Conservation (phyloP, 2,797 vertebrate genomes). For the Vespertilio murinus region DNA sequence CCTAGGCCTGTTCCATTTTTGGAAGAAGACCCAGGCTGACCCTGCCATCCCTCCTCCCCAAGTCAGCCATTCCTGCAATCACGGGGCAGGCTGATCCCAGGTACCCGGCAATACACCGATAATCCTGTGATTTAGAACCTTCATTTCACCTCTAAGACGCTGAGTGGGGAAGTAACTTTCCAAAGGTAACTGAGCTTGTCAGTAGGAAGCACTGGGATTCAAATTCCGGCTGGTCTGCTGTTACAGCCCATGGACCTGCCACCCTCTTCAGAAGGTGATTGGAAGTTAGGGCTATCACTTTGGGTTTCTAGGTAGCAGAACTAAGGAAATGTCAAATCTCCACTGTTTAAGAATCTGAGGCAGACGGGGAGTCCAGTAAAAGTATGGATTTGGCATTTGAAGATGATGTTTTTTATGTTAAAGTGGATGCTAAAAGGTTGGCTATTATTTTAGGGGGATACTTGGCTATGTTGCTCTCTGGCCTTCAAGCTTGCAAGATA, state of each 20-base stretch:
- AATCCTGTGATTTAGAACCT: not conserved
- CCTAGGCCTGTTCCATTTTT: not conserved
- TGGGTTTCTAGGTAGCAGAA: not conserved
- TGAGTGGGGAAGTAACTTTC: not conserved
- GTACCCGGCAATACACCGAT: not conserved
- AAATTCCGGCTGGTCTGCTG: not conserved
- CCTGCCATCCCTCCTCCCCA: not conserved
- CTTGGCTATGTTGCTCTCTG: not conserved
- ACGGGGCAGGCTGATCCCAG: not conserved
- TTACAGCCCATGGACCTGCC: not conserved
- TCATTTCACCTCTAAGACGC: not conserved
- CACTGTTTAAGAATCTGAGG: not conserved
- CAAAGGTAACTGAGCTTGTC: not conserved
- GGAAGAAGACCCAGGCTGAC: not conserved
- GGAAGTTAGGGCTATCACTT: not conserved
- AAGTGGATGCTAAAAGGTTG: not conserved
- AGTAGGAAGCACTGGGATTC: not conserved
- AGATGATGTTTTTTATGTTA: slow-evolving; percentile 22
- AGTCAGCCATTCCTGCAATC: not conserved
- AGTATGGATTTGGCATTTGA: not conserved
- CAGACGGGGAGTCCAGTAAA: not conserved
- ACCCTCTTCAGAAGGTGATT: not conserved
- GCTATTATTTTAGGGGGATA: not conserved
- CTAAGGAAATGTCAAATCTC: not conserved
- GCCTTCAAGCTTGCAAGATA: not conserved